Evolutionary conservation across 2,113 vertebrate genomes (phyloP).

Genomic region (Triplophysa dalaica): DNA sequence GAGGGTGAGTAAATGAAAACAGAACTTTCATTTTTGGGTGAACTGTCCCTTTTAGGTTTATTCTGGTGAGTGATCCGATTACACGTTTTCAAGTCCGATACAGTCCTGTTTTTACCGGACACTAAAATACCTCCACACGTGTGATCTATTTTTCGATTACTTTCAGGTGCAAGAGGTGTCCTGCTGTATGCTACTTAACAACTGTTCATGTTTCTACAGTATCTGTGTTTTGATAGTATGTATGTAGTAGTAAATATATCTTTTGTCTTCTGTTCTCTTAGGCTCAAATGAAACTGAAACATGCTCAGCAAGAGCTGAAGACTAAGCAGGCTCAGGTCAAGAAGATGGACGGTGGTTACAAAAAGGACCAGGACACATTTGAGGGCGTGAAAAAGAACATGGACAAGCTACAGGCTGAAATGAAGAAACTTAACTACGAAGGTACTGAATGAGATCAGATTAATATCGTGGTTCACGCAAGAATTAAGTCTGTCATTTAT

Average conservation of each 20-base stretch:
- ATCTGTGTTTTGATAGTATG: not conserved
- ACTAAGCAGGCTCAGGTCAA: constrained; percentile 86
- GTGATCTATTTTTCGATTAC: too few relatives aligned
- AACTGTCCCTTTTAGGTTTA: too few relatives aligned
- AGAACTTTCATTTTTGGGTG: too few relatives aligned
- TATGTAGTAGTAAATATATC: not conserved
- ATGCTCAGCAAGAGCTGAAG: constrained; percentile 87
- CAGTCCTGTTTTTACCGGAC: too few relatives aligned
- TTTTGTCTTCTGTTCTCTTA: constrained; percentile 56
- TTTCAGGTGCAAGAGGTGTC: too few relatives aligned
- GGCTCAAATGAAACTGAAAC: constrained; percentile 91
- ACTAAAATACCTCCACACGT: too few relatives aligned
- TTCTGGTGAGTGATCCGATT: too few relatives aligned
- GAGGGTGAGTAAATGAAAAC: too few relatives aligned
- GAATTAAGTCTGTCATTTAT: too few relatives aligned
- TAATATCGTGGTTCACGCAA: too few relatives aligned
- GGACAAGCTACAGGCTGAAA: constrained; percentile 79
- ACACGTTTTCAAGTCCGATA: too few relatives aligned
- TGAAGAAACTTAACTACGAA: constrained; percentile 85
- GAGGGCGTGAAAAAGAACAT: constrained; percentile 75
- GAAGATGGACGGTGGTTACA: constrained; percentile 87
- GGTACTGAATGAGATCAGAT: constrained; percentile 67
- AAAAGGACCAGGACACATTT: constrained; percentile 80
- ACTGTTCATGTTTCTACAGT: not conserved
- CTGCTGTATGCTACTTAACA: not conserved